Percentiles rank a stretch among this genome's conserved stretches.
phyloP scores from a whole-genome alignment of 2,888 invertebrate genomes.

The Acholoe squamosa region DNA sequence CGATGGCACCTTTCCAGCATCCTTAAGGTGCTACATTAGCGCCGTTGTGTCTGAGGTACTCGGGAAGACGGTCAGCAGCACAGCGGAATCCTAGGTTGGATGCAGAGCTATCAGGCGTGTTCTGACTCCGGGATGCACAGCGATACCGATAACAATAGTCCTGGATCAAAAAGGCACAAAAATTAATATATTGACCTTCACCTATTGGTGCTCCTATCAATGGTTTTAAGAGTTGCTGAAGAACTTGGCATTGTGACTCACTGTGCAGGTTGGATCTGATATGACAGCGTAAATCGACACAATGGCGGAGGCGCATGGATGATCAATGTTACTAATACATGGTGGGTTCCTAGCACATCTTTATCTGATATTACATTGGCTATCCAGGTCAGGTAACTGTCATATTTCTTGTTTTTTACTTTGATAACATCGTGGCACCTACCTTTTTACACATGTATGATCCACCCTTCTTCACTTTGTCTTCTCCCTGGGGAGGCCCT shows the following conservation, averaged over 20 bases:
- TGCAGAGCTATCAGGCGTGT: constrained; percentile 95
- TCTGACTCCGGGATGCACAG: constrained; percentile 96
- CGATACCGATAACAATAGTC: constrained; percentile 96
- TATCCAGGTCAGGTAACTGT: too few species aligned
- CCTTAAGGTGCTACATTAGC: neutral
- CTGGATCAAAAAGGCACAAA: constrained; percentile 72
- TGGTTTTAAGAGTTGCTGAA: neutral
- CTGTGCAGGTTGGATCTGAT: too few species aligned
- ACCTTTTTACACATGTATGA: constrained; percentile 90
- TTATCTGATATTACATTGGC: too few species aligned
- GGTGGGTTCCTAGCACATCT: too few species aligned
- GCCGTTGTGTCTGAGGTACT: constrained; percentile 47
- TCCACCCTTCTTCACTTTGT: constrained; percentile 97
- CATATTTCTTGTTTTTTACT: too few species aligned
- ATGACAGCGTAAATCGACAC: too few species aligned
- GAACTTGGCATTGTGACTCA: too few species aligned
- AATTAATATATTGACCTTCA: too few species aligned
- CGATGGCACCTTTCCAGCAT: too few species aligned
- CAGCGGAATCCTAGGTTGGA: constrained; percentile 97
- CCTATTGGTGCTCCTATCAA: neutral
- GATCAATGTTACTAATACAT: too few species aligned
- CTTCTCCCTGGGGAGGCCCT: constrained; percentile 84
- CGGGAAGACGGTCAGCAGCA: constrained; percentile 84
- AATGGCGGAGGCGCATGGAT: too few species aligned
- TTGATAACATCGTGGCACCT: constrained; percentile 17